Base-by-base conservation (phyloP, 1,140 invertebrate species). In the Riptortus pedestris region DNA sequence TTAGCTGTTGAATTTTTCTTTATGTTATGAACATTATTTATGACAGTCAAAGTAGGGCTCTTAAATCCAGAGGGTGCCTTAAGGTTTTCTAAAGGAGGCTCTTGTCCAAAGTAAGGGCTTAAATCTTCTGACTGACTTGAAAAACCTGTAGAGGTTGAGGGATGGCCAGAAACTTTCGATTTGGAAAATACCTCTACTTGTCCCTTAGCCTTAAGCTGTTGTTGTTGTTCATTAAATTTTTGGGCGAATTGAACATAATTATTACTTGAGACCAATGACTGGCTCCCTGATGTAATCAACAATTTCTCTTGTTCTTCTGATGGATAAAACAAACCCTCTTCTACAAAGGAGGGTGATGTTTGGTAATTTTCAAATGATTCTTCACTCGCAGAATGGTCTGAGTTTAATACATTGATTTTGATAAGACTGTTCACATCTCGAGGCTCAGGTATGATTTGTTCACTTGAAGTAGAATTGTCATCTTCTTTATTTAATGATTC, bases 211-310 rank as follows among this genome's bases (percentile, higher is more conserved):
- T 2, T 47, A 24, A 24, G 20, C 24, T 55, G 20, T 55, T 24
- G 2, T 24, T 24, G 20, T 55, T 55, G 51, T 55, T 55, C 51
- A 55, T 55, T 55, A 14, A 55, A 55, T 24, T 55, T 55, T 26
- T 55, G 22, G 16, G 51, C 51, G 27, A 62, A 69, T 43, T 55
- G 28, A 12, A 76, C 68, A 27, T 77, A 77, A 64, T 79, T 78
- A 22, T 77, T 73, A 60, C 69, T 73, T n/a, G 71, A 69, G 28
- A 70, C 69, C 24, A 71, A 68, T 11, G 69, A 71, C 51, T 72
- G 71, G 45, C 68, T 72, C 11, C 68, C 70, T 3, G 69, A 68
- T 0, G 69, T 60, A 22, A 70, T 65, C 20, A 72, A 57, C 28
- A 69, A 26, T 26, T 69, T 68, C 65, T 72, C 70, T 51, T 68